A percentile compares a stretch with the other conserved stretches of the same genome.
Evolutionary conservation across 2,797 vertebrate species (phyloP).

Genomic region (Buceros bicornis): DNA sequence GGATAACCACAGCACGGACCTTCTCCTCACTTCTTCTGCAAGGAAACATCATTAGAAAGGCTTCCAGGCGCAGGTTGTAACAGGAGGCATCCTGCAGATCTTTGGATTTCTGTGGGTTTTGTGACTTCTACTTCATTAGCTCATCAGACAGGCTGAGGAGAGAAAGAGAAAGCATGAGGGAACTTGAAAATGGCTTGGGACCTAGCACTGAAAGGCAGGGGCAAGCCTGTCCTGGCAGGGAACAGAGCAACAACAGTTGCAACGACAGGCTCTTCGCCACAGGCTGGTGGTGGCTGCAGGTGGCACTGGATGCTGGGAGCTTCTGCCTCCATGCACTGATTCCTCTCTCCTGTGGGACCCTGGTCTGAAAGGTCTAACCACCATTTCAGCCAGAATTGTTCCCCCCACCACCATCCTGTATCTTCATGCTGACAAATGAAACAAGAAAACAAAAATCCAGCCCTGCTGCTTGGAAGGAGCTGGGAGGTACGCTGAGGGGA

Average conservation of each 20-base stretch:
- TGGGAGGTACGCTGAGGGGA: background rate
- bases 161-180: background rate
- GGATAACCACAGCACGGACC: background rate
- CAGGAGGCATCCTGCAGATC: background rate
- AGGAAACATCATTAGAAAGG: background rate
- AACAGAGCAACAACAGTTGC: background rate
- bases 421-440: background rate
- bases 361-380: background rate
- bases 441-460: background rate
- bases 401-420: background rate
- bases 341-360: background rate
- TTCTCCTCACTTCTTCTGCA: background rate
- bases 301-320: fast-evolving
- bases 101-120: background rate
- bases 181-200: background rate
- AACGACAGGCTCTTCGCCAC: background rate
- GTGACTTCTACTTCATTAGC: background rate
- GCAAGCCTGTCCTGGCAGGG: background rate
- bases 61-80: background rate
- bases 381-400: background rate
- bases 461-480: background rate
- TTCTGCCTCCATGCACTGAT: background rate
- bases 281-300: background rate
- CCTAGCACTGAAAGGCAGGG: background rate
- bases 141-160: background rate